Percentiles rank a stretch among this genome's conserved stretches.
Conservation (phyloP, 2,888 invertebrate species). For the Caenorhabditis sp. region DNA sequence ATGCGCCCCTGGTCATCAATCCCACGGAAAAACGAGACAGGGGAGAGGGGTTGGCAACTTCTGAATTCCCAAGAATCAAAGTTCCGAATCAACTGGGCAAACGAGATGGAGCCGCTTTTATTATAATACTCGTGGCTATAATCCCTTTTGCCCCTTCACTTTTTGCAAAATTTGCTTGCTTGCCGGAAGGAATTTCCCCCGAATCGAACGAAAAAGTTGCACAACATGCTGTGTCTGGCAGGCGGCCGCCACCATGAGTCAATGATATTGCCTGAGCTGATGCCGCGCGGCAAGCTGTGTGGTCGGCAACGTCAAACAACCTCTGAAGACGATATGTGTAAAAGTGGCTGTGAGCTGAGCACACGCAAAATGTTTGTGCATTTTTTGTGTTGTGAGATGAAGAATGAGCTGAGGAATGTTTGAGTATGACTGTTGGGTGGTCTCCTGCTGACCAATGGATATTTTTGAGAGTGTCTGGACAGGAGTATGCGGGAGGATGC, state of each 20-base stretch:
- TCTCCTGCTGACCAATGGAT: conserved; percentile 31
- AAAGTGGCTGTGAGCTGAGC: conserved; percentile 30
- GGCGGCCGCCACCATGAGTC: conserved; percentile 25
- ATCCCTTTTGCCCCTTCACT: not conserved
- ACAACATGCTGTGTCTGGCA: conserved; percentile 43
- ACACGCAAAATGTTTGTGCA: conserved; percentile 52
- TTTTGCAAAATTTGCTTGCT: conserved; percentile 7
- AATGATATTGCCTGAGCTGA: conserved; percentile 25
- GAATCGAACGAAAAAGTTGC: conserved; percentile 43
- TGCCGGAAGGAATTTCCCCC: conserved; percentile 5
- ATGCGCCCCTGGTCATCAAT: not conserved
- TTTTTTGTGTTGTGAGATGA: conserved; percentile 44
- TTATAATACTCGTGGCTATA: not conserved
- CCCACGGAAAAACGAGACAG: not conserved
- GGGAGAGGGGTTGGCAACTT: too few relatives aligned
- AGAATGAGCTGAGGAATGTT: conserved; percentile 24
- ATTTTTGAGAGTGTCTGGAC: conserved; percentile 30
- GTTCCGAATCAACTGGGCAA: too few relatives aligned
- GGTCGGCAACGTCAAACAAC: conserved; percentile 53
- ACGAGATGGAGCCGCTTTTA: not conserved
- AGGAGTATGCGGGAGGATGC: conserved; percentile 19
- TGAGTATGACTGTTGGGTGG: conserved; percentile 26
- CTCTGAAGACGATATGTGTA: conserved; percentile 45
- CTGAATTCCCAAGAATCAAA: too few relatives aligned
- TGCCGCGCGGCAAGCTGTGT: conserved; percentile 49